Evolutionary conservation across 2,113 vertebrate genomes (phyloP).

Genomic region (Lethenteron reissneri): DNA sequence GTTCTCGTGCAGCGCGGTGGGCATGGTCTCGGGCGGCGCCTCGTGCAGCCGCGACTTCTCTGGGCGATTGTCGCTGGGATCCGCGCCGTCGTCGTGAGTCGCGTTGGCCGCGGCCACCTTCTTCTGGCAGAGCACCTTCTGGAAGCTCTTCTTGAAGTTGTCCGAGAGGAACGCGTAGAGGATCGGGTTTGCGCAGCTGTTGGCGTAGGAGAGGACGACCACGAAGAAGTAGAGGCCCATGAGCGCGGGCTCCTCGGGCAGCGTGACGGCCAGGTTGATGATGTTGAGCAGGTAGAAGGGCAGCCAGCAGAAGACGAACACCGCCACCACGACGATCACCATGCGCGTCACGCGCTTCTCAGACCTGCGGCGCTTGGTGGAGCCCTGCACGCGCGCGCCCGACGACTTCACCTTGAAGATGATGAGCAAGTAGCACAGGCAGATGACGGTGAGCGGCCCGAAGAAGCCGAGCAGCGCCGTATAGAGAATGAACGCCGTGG

Average conservation of each 20-base stretch:
- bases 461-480: slow-evolving; percentile 65
- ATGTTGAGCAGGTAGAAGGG: slow-evolving; percentile 78
- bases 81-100: slow-evolving; percentile 28
- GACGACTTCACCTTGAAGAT: slow-evolving; percentile 60
- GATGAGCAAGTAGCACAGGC: slow-evolving; percentile 66
- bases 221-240: slow-evolving; percentile 57
- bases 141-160: slow-evolving; percentile 78
- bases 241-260: slow-evolving; percentile 44
- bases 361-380: slow-evolving; percentile 41
- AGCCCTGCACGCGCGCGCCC: slow-evolving; percentile 30
- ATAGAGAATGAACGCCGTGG: slow-evolving; percentile 58
- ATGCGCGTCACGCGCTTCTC: slow-evolving; percentile 67
- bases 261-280: slow-evolving; percentile 52
- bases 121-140: slow-evolving; percentile 49
- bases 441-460: slow-evolving; percentile 61
- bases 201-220: slow-evolving; percentile 65
- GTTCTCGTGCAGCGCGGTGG: no score
- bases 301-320: slow-evolving; percentile 78
- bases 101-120: slow-evolving; percentile 18
- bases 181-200: slow-evolving; percentile 80
- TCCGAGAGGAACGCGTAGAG: slow-evolving; percentile 73
- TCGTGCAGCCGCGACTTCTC: slow-evolving; percentile 47
- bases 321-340: slow-evolving; percentile 76
- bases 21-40: slow-evolving; percentile 9
- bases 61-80: slow-evolving; percentile 30